phyloP scores from a whole-genome alignment of 2,797 vertebrate species.

The Hippopotamyrus pictus region DNA sequence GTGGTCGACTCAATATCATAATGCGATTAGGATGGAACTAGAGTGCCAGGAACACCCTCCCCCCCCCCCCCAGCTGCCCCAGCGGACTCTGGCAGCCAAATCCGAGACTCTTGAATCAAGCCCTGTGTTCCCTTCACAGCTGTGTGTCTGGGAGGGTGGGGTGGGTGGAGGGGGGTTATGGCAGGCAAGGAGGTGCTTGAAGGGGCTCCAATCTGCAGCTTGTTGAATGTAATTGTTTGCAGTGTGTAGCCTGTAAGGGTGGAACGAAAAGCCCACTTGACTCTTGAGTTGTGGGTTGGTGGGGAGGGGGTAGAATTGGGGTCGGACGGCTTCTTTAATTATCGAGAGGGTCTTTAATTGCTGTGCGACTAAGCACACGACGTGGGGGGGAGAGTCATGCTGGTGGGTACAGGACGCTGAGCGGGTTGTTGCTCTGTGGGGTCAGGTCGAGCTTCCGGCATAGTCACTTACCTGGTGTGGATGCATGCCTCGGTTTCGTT shows the following conservation, averaged over 20 bases:
- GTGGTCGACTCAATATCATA: background rate
- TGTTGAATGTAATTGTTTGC: constrained; percentile 17
- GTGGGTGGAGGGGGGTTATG: background rate
- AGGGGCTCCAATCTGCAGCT: constrained; percentile 5
- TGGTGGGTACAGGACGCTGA: background rate
- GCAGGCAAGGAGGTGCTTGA: background rate
- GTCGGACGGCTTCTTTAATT: constrained; percentile 26
- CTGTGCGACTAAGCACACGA: constrained; percentile 18
- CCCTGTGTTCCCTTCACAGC: constrained; percentile 13
- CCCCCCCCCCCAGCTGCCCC: background rate
- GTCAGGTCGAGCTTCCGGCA: background rate
- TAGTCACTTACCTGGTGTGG: background rate
- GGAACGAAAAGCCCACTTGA: constrained; percentile 20
- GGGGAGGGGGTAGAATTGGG: background rate
- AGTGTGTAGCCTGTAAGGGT: background rate
- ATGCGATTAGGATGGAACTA: constrained; percentile 2
- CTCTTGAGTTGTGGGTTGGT: constrained; percentile 8
- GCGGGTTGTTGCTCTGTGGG: background rate
- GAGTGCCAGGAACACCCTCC: background rate
- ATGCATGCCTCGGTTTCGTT: background rate
- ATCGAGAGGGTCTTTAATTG: constrained; percentile 19
- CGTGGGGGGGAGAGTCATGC: background rate
- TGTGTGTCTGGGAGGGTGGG: background rate
- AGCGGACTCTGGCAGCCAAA: background rate
- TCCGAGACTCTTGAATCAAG: background rate